Percentiles rank a stretch among this genome's conserved stretches.
These are phyloP conservation scores for Dicerorhinus sumatrensis DNA, from an alignment of 2,113 vertebrate genomes.

Conservation along the genomic window DNA sequence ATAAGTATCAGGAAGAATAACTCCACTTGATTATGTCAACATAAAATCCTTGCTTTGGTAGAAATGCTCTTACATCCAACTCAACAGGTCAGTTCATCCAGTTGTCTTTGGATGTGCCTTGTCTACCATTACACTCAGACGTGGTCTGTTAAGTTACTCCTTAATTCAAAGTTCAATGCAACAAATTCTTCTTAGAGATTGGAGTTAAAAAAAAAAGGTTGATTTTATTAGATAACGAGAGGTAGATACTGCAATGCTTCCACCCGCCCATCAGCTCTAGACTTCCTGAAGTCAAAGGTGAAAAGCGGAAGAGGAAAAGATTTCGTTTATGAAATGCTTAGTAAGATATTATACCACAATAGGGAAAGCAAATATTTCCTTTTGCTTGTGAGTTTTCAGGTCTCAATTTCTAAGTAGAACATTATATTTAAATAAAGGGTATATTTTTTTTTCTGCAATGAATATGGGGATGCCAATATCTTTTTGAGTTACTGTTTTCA, in stretches of 20 bases:
- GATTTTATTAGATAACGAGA: not conserved
- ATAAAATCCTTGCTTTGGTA: not conserved
- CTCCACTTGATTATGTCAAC: not conserved
- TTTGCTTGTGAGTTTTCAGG: not conserved
- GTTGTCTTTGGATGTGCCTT: not conserved
- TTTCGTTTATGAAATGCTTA: not conserved
- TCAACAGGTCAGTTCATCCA: not conserved
- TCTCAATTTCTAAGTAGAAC: conserved; percentile 20
- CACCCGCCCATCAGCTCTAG: not conserved
- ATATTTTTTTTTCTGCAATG: not conserved
- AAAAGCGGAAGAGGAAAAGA: not conserved
- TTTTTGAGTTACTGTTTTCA: not conserved
- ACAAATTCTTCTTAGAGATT: not conserved
- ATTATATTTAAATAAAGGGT: conserved; percentile 5
- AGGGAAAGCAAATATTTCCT: not conserved
- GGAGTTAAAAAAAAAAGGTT: not conserved
- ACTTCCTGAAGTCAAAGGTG: conserved; percentile 3
- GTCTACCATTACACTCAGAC: not conserved
- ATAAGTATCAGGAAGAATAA: not conserved
- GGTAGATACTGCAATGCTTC: not conserved
- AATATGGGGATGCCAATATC: not conserved
- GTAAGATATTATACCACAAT: not conserved
- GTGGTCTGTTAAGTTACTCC: not conserved
- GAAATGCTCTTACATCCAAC: not conserved
- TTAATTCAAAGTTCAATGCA: not conserved